A percentile compares a stretch with the other conserved stretches of the same genome.
Conservation (phyloP, 2,113 vertebrate species). For the Elgaria multicarinata region DNA sequence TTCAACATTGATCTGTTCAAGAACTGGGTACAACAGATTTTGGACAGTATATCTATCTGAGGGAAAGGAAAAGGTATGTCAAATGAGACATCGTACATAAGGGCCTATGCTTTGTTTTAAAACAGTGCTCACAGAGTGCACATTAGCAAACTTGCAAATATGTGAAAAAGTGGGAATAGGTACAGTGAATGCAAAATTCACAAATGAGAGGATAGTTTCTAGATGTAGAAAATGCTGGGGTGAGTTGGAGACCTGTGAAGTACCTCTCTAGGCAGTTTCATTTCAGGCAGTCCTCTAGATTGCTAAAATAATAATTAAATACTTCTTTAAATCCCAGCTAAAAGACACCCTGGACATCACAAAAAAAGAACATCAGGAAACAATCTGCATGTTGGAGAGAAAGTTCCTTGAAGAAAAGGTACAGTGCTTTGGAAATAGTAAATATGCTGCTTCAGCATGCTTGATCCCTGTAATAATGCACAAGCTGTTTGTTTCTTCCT, state of each 20-base stretch:
- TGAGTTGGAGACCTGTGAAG: neutral
- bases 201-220: neutral
- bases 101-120: neutral
- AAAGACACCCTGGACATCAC: conserved; percentile 78
- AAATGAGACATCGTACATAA: neutral
- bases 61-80: neutral
- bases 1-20: conserved; percentile 21
- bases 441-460: neutral
- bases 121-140: neutral
- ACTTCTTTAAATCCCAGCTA: conserved; percentile 69
- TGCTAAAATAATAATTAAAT: conserved; percentile 29
- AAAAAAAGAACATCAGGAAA: conserved; percentile 81
- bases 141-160: neutral
- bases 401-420: conserved; percentile 89
- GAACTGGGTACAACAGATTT: neutral
- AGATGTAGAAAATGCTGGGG: neutral
- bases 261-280: neutral
- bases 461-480: neutral
- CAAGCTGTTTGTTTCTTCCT: neutral
- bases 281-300: neutral
- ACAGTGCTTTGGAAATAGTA: conserved; percentile 34
- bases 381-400: conserved; percentile 78
- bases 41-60: neutral
- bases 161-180: neutral
- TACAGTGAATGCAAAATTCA: neutral